Evolutionary conservation across 2,888 invertebrate genomes (phyloP).

Genomic region (Coenonympha glycerion): DNA sequence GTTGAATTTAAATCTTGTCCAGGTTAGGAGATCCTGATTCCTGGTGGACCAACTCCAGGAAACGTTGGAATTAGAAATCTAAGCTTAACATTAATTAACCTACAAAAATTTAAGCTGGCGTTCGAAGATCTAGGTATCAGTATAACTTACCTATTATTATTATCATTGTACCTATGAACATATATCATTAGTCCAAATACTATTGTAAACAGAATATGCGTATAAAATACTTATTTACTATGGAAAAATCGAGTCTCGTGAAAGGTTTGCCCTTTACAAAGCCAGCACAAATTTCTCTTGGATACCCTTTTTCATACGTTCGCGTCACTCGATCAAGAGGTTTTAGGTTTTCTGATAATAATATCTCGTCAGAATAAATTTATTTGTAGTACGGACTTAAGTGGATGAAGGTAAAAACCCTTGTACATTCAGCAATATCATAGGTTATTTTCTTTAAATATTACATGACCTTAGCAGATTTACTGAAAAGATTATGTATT

Average conservation of each 20-base stretch:
- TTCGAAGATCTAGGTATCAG: no score
- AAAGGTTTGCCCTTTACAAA: constrained; percentile 9
- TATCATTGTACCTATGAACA: neutral
- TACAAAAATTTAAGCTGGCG: no score
- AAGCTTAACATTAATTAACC: no score
- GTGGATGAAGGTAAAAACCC: constrained; percentile 16
- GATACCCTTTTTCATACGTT: constrained; percentile 53
- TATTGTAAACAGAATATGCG: no score
- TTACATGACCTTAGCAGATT: neutral
- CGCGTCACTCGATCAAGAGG: constrained; percentile 52
- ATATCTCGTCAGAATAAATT: constrained; percentile 70
- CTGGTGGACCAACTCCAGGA: no score
- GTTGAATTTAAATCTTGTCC: no score
- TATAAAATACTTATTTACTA: neutral
- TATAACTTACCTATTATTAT: neutral
- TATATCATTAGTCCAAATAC: no score
- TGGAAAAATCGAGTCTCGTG: neutral
- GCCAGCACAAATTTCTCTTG: constrained; percentile 16
- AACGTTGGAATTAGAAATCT: no score
- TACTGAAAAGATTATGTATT: neutral
- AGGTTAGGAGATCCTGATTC: no score
- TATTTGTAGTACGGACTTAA: constrained; percentile 52
- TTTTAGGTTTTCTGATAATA: constrained; percentile 55
- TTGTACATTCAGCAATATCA: constrained; percentile 13
- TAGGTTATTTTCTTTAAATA: constrained; percentile 7